Evolutionary conservation across 2,888 invertebrate species (phyloP), one percentile per base, ranked within the genome.

Genomic region (Pristionchus japonicus): DNA sequence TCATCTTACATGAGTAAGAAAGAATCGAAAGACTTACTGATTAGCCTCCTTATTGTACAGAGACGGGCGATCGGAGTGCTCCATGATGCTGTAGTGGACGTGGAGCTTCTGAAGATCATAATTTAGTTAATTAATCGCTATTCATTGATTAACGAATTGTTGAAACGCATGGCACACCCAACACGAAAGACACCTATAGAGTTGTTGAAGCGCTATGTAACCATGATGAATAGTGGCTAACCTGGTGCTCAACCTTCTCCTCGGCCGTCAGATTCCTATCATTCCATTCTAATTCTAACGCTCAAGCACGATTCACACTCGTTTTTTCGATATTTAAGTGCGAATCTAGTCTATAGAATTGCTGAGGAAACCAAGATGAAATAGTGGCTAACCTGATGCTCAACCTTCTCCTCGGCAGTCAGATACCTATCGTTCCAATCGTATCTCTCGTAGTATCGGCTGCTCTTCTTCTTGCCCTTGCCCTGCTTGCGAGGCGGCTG

Each of bases 1-100:
- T 13, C 3, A 57, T 3, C 20, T 20, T 15, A 13, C 52, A 64
- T 4, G 15, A 13, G 2, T 11, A 64, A 64, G 31, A 37, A 20
- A 70, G 37, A n/a, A 43, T 34, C 17, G 2, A 17, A 6, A n/a
- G 27, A 27, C 77, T 40, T 27, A 77, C 77, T 77, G 17, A 17
- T 43, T 47, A n/a, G 77, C 43, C 47, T n/a, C 43, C 43, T 43
- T 77, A 6, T 43, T 77, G 77, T 77, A 43, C 77, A 77, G 77
- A 7, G 77, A 77, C 20, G 77, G 43, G 27, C n/a, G 0, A 27
- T 43, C 43, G 9, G 77, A 43, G 47, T 43, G 77, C 77, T 77
- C 23, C 77, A 27, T 9, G n/a, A 40, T 77, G n/a, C 43, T 77
- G 77, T 77, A 77, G 47, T 77, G 77, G 13, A 77, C 27, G 77